Evolutionary conservation across 2,113 vertebrate species (phyloP).

Genomic region (Capreolus pygargus): DNA sequence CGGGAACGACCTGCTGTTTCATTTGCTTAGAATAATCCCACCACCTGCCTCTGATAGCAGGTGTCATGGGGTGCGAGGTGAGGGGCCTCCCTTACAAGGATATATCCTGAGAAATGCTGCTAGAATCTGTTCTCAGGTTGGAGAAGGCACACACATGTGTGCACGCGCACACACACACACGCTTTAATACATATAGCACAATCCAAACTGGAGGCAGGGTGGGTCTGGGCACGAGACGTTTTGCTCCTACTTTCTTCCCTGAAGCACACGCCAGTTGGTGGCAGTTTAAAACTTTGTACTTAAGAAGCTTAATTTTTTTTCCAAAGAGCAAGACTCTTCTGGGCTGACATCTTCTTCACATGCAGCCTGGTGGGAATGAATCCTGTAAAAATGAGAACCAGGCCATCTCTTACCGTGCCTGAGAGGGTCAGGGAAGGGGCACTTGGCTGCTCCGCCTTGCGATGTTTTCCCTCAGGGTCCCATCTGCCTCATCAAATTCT

Average conservation of each 20-base stretch:
- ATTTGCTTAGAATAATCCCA: neutral
- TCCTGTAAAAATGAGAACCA: slow-evolving; percentile 38
- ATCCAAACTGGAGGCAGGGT: neutral
- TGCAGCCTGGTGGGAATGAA: slow-evolving; percentile 45
- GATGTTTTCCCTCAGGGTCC: slow-evolving; percentile 38
- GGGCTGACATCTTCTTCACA: slow-evolving; percentile 8
- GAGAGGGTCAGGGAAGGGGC: slow-evolving; percentile 46
- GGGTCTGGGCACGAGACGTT: neutral
- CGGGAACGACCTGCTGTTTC: neutral
- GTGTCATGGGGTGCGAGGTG: neutral
- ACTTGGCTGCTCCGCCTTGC: neutral
- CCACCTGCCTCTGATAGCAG: neutral
- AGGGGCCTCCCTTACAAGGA: neutral
- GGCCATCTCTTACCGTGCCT: neutral
- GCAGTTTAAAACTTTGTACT: slow-evolving; percentile 43
- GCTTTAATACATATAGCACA: neutral
- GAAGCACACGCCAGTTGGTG: neutral
- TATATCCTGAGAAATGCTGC: neutral
- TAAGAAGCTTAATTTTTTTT: neutral
- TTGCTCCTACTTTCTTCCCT: neutral
- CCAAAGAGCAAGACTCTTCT: slow-evolving; percentile 21
- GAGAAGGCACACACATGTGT: neutral
- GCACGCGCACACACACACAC: rapidly evolving
- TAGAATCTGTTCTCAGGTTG: neutral
- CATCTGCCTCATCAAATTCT: slow-evolving; percentile 63